Evolutionary conservation across 2,113 vertebrate genomes (phyloP).

Genomic region (Bubo bubo): DNA sequence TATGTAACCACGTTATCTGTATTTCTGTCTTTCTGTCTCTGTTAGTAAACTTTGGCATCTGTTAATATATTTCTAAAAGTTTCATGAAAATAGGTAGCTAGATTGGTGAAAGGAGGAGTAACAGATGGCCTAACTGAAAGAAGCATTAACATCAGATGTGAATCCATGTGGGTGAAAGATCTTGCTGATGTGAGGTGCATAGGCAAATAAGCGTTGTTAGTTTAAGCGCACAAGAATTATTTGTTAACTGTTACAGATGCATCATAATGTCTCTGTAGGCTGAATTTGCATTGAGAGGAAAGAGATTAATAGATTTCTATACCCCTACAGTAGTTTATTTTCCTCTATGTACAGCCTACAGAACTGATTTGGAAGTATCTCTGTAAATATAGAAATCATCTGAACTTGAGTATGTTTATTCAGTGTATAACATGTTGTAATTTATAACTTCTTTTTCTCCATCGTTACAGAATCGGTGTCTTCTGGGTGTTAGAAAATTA

Average conservation of each 20-base stretch:
- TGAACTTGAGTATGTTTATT: background rate
- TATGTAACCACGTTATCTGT: background rate
- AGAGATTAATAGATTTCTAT: background rate
- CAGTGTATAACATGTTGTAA: rapidly evolving
- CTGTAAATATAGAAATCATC: background rate
- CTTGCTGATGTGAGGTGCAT: background rate
- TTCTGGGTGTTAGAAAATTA: background rate
- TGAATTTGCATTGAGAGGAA: background rate
- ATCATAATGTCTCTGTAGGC: background rate
- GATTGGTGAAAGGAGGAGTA: background rate
- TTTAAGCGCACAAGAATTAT: background rate
- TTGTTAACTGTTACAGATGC: background rate
- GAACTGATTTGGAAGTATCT: background rate
- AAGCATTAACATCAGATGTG: background rate
- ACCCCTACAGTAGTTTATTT: background rate
- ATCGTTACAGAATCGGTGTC: background rate
- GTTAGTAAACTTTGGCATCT: background rate
- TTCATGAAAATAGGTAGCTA: background rate
- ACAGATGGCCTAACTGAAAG: background rate
- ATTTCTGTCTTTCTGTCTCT: background rate
- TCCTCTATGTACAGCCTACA: background rate
- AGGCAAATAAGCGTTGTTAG: background rate
- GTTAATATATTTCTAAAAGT: background rate
- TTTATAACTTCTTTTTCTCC: background rate
- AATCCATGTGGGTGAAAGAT: background rate